Evolutionary conservation across 2,888 invertebrate genomes (phyloP).

Genomic region (Rhagonycha lutea): DNA sequence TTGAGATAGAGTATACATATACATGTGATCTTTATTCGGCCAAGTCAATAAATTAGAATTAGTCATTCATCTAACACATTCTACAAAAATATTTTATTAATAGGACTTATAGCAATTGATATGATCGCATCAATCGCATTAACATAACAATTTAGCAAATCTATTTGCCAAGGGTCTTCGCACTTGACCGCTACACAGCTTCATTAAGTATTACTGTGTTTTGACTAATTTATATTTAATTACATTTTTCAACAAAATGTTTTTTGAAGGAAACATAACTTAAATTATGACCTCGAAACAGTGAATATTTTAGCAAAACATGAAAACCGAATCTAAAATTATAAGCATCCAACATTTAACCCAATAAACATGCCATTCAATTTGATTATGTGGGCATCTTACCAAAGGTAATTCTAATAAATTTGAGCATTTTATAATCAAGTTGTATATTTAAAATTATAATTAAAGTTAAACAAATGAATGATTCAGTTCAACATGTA

Average conservation of each 20-base stretch:
- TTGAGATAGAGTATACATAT: background rate
- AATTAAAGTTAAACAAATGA: background rate
- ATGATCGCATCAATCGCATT: constrained; percentile 1
- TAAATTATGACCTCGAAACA: background rate
- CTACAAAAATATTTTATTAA: background rate
- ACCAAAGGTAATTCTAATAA: background rate
- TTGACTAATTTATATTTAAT: background rate
- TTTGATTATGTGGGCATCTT: background rate
- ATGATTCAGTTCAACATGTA: constrained; percentile 3
- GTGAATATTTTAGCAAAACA: background rate
- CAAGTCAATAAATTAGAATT: background rate
- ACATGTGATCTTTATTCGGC: background rate
- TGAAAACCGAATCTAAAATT: background rate
- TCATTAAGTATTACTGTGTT: background rate
- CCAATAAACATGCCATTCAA: background rate
- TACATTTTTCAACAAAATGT: background rate
- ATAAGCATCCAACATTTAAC: background rate
- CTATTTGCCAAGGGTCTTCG: constrained; percentile 1
- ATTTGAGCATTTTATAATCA: background rate
- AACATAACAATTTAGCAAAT: background rate
- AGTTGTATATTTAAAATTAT: background rate
- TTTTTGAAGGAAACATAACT: background rate
- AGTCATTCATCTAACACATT: background rate
- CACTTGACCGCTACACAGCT: background rate
- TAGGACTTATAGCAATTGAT: background rate